A percentile compares a stretch with the other conserved stretches of the same genome.
phyloP scores from a whole-genome alignment of 2,888 invertebrate species.

The Sarcophaga subvicina region DNA sequence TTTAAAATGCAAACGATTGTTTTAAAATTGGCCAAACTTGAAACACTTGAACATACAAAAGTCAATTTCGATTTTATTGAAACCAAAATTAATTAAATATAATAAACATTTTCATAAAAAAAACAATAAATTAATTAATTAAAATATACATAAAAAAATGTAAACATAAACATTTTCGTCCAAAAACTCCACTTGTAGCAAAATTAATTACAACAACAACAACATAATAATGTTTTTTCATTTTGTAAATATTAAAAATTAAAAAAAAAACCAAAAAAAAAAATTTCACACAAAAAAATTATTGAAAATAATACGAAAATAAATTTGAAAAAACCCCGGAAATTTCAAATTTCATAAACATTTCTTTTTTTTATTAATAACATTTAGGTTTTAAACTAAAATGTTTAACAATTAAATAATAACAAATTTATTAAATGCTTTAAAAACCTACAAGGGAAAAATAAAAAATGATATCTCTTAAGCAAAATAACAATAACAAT shows the following conservation, averaged over 20 bases:
- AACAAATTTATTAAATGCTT: conserved; percentile 37
- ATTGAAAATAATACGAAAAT: background rate
- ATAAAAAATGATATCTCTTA: background rate
- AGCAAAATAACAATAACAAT: background rate
- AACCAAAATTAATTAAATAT: conserved; percentile 9
- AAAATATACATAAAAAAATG: conserved; percentile 5
- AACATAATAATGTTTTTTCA: background rate
- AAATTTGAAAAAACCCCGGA: background rate
- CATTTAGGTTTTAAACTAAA: conserved; percentile 16
- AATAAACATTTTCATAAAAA: conserved; percentile 8
- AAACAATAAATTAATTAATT: background rate
- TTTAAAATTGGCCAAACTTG: conserved; percentile 47
- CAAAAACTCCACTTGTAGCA: conserved; percentile 49
- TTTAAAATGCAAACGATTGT: conserved; percentile 15
- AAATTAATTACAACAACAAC: conserved; percentile 12
- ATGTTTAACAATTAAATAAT: conserved; percentile 12
- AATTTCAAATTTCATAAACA: conserved; percentile 1
- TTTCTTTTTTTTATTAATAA: background rate
- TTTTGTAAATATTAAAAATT: conserved; percentile 45
- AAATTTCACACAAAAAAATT: background rate
- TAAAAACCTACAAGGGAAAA: conserved; percentile 1
- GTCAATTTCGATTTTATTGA: conserved; percentile 42
- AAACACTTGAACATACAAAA: conserved; percentile 16
- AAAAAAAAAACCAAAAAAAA: conserved; percentile 6
- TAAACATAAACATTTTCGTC: conserved; percentile 47